Evolutionary conservation across 2,888 invertebrate genomes (phyloP).

Genomic region (Trichogramma dendrolimi): DNA sequence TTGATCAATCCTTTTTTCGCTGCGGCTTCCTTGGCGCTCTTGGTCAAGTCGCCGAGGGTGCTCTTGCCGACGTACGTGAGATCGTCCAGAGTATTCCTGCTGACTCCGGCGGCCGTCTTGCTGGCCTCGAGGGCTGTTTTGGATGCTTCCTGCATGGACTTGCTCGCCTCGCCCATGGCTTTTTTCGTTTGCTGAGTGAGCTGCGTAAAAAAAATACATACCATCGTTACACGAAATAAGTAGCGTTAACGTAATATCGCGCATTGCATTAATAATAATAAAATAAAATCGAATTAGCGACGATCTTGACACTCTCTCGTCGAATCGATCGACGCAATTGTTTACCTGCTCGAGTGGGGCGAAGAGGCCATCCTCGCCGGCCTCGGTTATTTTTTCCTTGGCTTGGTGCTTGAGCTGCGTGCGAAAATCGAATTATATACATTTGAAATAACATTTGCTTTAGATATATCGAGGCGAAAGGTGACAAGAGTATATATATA

Average conservation of each 20-base stretch:
- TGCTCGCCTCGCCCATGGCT: conserved; percentile 77
- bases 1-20: conserved; percentile 80
- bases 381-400: conserved; percentile 62
- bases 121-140: conserved; percentile 81
- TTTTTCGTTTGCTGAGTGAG: conserved; percentile 83
- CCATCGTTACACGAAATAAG: background rate
- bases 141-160: conserved; percentile 78
- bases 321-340: background rate
- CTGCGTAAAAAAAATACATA: conserved; percentile 50
- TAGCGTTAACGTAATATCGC: background rate
- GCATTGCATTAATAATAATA: background rate
- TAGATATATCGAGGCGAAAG: too few relatives aligned
- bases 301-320: background rate
- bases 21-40: conserved; percentile 84
- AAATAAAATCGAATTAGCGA: too few relatives aligned
- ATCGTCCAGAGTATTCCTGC: conserved; percentile 84
- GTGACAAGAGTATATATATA: too few relatives aligned
- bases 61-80: conserved; percentile 86
- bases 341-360: conserved; percentile 78
- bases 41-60: conserved; percentile 83
- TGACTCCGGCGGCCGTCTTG: conserved; percentile 81
- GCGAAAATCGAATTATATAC: background rate
- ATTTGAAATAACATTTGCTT: too few relatives aligned
- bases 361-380: conserved; percentile 70
- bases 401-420: conserved; percentile 61